These are phyloP conservation scores for Diuraphis noxia DNA, from an alignment of 1,140 invertebrate species.

Conservation along the genomic window DNA sequence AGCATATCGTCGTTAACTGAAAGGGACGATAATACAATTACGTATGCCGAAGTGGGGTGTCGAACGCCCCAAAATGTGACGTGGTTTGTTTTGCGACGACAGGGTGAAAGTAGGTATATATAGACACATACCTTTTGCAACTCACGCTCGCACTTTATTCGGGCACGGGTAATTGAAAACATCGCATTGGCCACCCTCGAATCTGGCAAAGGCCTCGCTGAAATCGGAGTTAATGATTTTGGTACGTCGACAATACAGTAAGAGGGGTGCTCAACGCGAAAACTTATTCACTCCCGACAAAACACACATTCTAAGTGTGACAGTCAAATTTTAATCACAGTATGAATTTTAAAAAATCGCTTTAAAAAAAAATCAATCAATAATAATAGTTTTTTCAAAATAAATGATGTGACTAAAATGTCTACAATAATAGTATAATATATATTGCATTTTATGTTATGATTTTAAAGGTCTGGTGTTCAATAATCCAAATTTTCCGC, in stretches of 20 bases:
- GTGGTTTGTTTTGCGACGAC: neutral
- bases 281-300: neutral
- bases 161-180: neutral
- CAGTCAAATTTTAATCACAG: neutral
- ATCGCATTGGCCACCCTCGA: neutral
- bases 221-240: conserved; percentile 4
- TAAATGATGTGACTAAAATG: neutral
- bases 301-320: neutral
- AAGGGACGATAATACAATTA: neutral
- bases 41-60: neutral
- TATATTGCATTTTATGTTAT: too few species aligned
- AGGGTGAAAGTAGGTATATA: neutral
- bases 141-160: neutral
- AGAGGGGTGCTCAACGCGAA: neutral
- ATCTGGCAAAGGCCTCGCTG: neutral
- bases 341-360: too few species aligned
- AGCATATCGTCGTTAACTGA: neutral
- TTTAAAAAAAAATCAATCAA: too few species aligned
- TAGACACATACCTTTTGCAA: conserved; percentile 7
- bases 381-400: neutral
- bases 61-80: neutral
- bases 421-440: too few species aligned
- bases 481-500: too few species aligned
- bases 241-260: neutral
- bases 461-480: too few species aligned